A percentile compares a stretch with the other conserved stretches of the same genome.
phyloP scores from a whole-genome alignment of 2,113 vertebrate genomes.

The Melanostigma gelatinosum region DNA sequence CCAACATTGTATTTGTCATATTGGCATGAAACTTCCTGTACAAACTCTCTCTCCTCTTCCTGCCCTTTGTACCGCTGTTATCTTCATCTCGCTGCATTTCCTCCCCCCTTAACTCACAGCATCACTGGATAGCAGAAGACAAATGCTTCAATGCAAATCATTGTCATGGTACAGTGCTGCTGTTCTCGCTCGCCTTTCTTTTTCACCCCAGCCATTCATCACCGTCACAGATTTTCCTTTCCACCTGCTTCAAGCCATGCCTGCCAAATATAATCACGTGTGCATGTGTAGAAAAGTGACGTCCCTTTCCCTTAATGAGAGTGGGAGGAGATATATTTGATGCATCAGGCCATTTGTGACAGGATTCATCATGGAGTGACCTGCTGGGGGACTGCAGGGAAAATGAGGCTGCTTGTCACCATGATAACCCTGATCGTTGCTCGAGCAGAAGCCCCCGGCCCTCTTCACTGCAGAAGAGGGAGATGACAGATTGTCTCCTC shows the following conservation, averaged over 20 bases:
- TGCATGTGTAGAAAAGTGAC: not conserved
- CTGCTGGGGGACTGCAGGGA: slow-evolving; percentile 38
- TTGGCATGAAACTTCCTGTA: not conserved
- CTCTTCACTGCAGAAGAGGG: slow-evolving; percentile 17
- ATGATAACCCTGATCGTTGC: slow-evolving; percentile 20
- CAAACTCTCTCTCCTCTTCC: not conserved
- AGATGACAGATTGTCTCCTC: slow-evolving; percentile 22
- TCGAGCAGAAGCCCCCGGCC: slow-evolving; percentile 27
- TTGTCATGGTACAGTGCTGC: slow-evolving; percentile 47
- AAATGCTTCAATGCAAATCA: slow-evolving; percentile 51
- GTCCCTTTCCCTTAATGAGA: slow-evolving; percentile 6
- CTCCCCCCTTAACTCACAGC: not conserved
- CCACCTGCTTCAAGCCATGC: slow-evolving; percentile 3
- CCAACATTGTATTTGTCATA: not conserved
- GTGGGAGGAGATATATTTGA: slow-evolving; percentile 16
- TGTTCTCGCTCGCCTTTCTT: slow-evolving; percentile 38
- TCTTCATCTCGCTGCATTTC: not conserved
- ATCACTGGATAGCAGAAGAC: slow-evolving; percentile 37
- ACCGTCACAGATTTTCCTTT: slow-evolving; percentile 7
- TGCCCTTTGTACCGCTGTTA: not conserved
- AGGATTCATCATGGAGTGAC: slow-evolving; percentile 43
- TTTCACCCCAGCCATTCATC: slow-evolving; percentile 17
- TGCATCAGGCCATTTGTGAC: slow-evolving; percentile 48
- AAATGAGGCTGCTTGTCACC: slow-evolving; percentile 33
- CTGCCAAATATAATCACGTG: not conserved